Evolutionary conservation across 2,113 vertebrate genomes (phyloP).

Genomic region (Oryzias javanicus): DNA sequence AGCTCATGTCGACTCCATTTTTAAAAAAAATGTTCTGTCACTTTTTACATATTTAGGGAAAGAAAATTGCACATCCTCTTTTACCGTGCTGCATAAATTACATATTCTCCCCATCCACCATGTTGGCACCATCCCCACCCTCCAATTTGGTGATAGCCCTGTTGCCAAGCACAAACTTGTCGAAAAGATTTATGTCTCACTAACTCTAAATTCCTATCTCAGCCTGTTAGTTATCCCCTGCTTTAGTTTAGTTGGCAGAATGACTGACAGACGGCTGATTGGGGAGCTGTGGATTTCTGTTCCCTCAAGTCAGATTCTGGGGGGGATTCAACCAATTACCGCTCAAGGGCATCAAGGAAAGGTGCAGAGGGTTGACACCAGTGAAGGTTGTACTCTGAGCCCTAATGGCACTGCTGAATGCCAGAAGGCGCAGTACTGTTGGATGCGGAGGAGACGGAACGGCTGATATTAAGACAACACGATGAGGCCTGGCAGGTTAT

Average conservation of each 20-base stretch:
- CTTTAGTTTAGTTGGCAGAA: constrained; percentile 65
- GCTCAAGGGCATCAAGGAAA: constrained; percentile 74
- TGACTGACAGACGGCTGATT: constrained; percentile 73
- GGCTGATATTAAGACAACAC: constrained; percentile 47
- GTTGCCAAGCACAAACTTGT: constrained; percentile 65
- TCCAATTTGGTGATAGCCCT: constrained; percentile 56
- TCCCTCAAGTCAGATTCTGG: constrained; percentile 69
- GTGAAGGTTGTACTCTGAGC: constrained; percentile 57
- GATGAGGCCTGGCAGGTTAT: constrained; percentile 46
- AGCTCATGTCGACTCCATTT: constrained; percentile 12
- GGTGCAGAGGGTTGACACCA: constrained; percentile 44
- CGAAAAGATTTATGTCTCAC: constrained; percentile 64
- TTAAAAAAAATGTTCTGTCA: constrained; percentile 15
- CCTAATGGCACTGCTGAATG: constrained; percentile 32
- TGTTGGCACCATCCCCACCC: constrained; percentile 45
- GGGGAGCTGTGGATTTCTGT: constrained; percentile 64
- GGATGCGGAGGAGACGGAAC: constrained; percentile 32
- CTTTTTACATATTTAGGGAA: constrained; percentile 35
- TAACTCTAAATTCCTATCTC: constrained; percentile 68
- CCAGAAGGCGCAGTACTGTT: constrained; percentile 49
- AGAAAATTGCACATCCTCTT: constrained; percentile 36
- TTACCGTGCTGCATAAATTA: constrained; percentile 44
- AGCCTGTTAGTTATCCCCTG: constrained; percentile 64
- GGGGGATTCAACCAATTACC: constrained; percentile 73
- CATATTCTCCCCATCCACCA: constrained; percentile 35